Evolutionary conservation across 30 jellyfish, hydroid and myxozoan species (phyloP).

Genomic region (Turritopsis rubra): DNA sequence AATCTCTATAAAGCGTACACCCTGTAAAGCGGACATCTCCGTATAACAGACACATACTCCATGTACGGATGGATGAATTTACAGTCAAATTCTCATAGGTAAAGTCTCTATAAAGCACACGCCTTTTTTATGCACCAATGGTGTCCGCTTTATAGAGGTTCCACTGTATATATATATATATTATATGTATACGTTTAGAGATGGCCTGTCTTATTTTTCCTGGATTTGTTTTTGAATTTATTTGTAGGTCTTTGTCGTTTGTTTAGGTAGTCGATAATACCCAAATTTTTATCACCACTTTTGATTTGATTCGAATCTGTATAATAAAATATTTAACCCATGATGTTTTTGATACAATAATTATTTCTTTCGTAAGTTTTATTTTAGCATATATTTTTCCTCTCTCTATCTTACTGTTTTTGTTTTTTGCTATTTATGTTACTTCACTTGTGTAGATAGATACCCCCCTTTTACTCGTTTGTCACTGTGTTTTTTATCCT

Average conservation of each 20-base stretch:
- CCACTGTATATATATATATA: too few species aligned
- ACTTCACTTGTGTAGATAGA: neutral
- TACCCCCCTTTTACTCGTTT: neutral
- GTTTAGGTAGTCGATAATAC: neutral
- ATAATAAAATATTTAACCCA: neutral
- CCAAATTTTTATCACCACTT: neutral
- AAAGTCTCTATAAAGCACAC: too few species aligned
- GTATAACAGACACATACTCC: too few species aligned
- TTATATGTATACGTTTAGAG: neutral
- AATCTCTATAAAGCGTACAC: too few species aligned
- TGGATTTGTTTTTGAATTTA: neutral
- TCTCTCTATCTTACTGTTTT: neutral
- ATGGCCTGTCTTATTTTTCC: neutral
- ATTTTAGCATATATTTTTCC: neutral
- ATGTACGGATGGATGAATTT: too few species aligned
- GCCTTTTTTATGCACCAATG: too few species aligned
- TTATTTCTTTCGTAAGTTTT: neutral
- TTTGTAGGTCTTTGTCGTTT: neutral
- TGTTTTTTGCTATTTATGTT: neutral
- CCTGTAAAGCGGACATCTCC: too few species aligned
- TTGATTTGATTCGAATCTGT: neutral
- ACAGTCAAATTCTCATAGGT: too few species aligned
- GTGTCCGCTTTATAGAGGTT: too few species aligned
- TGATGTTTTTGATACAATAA: neutral
- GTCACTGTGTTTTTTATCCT: neutral